Base-by-base conservation (phyloP, 2,113 vertebrate genomes). In the Sebastes fasciatus region DNA sequence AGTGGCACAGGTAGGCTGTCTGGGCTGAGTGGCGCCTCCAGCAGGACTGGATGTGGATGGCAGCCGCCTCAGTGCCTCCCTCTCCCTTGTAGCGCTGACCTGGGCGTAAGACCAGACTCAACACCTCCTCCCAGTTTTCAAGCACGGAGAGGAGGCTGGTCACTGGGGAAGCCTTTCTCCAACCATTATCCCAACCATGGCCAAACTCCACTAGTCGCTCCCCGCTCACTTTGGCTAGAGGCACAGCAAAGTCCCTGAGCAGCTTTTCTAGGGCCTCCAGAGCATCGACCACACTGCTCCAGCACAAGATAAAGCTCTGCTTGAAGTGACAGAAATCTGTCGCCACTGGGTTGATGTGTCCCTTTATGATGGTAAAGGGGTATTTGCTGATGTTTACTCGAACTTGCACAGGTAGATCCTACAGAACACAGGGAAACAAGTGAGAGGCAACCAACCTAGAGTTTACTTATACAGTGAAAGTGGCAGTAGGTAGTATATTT, bases 51-150 rank as follows among this genome's bases (percentile, higher is more conserved):
- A 97, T 94, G 90, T 72, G 93, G 13, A 88, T 71, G 13, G 94
- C 95, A 1, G 97, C 97, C 0, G 82, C 91, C 11, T 83, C 65
- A 0, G 2, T 17, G 6, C 96, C 97, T 19, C 93, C 90, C 55
- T 84, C 95, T 78, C 97, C 96, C 86, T 91, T 94, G 93, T 94
- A 96, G 55, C 96, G 93, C 82, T 94, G 97, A 86, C 96, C 97
- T 3, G 95, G 95, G 19, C 54, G 55, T 2, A 46, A 85, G 43
- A 95, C 40, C 63, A 95, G 70, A 76, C 79, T 87, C 58, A 85
- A 88, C 64, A 97, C 92, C 4, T 90, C 58, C 48, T 88, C 40
- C 0, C 82, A 85, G 79, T 97, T 95, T 89, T 97, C 96, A 5
- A 96, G 73, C 76, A 95, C 93, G 0, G 95, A 94, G 11, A 97